Base-by-base conservation (phyloP, 2,797 vertebrate species). In the Synanceia verrucosa region DNA sequence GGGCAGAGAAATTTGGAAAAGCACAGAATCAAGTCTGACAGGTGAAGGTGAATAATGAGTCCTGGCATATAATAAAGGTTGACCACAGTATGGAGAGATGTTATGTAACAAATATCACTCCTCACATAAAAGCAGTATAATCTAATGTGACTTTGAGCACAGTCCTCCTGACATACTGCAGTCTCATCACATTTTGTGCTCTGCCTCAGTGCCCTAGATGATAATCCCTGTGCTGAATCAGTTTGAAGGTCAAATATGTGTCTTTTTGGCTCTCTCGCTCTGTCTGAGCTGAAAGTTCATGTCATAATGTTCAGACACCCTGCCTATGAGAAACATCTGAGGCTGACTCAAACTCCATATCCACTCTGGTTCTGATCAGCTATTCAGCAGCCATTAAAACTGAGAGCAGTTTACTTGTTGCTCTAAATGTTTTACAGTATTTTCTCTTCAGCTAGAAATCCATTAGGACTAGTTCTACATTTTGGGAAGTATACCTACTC, bases 61-160 rank as follows among this genome's bases (percentile, higher is more conserved):
- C 57, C 72, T 59, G 55, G 76, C 62, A 56, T 63, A 59, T 68
- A 61, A 73, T 36, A 71, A 55, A 79, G 53, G 47, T 63, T 2
- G 3, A 28, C n/a, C 50, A 52, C 6, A 10, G 57, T 47, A 58
- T n/a, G n/a, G n/a, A 65, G 56, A 65, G 37, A 18, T 19, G 76
- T 88, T 87, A 63, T 79, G 69, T 79, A 86, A 86, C 48, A 48
- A 66, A 71, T 24, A 75, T 61, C 62, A 41, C n/a, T 73, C 58
- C 51, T 78, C 76, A 72, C 63, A 73, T 78, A 73, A 85, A 83
- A 81, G 77, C 82, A 52, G 56, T 18, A 34, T 73, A 72, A 80
- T 85, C 77, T 79, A 56, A 86, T 88, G 76, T 79, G 80, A 86
- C 81, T 80, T 76, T 81, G 52, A 81, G 55, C 55, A 23, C 82